phyloP scores from a whole-genome alignment of 2,888 invertebrate genomes.

The Scaptomyza tumidula region DNA sequence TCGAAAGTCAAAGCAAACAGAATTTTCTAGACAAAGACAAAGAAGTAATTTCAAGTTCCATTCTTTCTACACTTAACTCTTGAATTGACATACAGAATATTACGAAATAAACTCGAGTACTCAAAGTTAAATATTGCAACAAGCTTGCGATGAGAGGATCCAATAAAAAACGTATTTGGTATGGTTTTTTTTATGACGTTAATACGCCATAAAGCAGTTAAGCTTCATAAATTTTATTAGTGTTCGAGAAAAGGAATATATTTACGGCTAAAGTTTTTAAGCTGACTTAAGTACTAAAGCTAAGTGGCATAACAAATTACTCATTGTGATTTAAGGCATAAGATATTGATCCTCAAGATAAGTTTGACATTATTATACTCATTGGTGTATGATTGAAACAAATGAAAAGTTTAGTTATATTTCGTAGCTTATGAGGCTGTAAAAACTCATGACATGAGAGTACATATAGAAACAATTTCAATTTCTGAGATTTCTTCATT shows the following conservation, averaged over 20 bases:
- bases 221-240: slow-evolving; percentile 5
- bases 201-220: not conserved
- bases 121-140: slow-evolving; percentile 7
- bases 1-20: slow-evolving; percentile 61
- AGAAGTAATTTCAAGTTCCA: slow-evolving; percentile 51
- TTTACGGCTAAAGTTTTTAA: not conserved
- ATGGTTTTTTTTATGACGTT: not conserved
- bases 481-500: too few relatives aligned
- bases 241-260: not conserved
- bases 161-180: slow-evolving; percentile 1
- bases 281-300: not conserved
- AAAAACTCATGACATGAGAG: too few relatives aligned
- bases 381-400: not conserved
- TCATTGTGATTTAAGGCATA: not conserved
- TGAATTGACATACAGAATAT: slow-evolving; percentile 35
- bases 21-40: slow-evolving; percentile 51
- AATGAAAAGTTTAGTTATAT: not conserved
- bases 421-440: too few relatives aligned
- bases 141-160: not conserved
- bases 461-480: too few relatives aligned
- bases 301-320: not conserved
- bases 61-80: slow-evolving; percentile 17
- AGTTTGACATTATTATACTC: not conserved
- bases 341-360: not conserved
- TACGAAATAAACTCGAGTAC: not conserved